Percentiles rank a stretch among this genome's conserved stretches.
These are phyloP conservation scores for Polia nebulosa DNA, from an alignment of 2,888 invertebrate genomes.

Conservation along the genomic window DNA sequence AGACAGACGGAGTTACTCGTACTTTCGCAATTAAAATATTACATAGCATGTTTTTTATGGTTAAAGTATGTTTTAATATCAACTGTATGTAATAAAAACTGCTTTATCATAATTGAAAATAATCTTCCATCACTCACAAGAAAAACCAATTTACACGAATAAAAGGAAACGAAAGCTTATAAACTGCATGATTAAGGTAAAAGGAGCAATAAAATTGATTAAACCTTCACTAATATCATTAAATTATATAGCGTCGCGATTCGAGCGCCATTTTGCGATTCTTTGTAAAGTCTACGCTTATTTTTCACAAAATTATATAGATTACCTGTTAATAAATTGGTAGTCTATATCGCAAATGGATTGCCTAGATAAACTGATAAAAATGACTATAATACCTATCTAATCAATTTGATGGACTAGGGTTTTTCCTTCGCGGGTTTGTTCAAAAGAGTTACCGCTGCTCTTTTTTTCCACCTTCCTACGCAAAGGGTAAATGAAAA, in stretches of 20 bases:
- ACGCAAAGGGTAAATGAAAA: no score
- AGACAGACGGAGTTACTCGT: no score
- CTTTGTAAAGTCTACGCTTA: conserved; percentile 13
- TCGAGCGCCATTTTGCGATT: conserved; percentile 26
- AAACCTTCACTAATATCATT: conserved; percentile 40
- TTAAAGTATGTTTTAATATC: no score
- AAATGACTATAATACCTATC: background rate
- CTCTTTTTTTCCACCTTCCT: no score
- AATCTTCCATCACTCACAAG: background rate
- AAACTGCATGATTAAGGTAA: conserved; percentile 34
- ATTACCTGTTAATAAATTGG: conserved; percentile 33
- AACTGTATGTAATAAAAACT: no score
- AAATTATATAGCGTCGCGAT: conserved; percentile 47
- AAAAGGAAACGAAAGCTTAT: background rate
- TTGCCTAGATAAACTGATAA: conserved; percentile 19
- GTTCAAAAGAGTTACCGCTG: no score
- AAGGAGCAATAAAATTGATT: conserved; percentile 47
- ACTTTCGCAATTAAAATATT: no score
- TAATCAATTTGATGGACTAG: conserved; percentile 5
- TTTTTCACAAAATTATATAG: conserved; percentile 37
- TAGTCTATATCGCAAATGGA: conserved; percentile 32
- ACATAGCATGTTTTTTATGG: no score
- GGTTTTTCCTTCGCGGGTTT: background rate
- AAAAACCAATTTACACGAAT: conserved; percentile 7
- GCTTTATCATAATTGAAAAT: background rate